Evolutionary conservation across 2,797 vertebrate species (phyloP).

Genomic region (Xerus rutilus): DNA sequence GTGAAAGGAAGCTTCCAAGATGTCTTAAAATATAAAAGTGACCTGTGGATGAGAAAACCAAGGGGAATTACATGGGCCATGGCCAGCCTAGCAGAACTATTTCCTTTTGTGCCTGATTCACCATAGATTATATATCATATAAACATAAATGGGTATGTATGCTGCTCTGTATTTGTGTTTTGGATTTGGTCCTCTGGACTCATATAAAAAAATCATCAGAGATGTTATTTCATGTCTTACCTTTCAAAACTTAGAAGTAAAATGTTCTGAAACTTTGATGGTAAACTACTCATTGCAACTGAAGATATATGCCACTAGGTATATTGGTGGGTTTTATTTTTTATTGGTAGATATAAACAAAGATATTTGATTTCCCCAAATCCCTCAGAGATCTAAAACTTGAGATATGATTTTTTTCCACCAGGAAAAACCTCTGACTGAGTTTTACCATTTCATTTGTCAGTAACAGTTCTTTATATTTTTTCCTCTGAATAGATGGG

Average conservation of each 20-base stretch:
- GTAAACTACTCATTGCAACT: neutral
- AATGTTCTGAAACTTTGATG: neutral
- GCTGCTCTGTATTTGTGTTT: neutral
- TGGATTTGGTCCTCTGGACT: neutral
- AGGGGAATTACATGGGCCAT: neutral
- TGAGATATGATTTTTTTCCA: neutral
- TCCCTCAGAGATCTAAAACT: neutral
- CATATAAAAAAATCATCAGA: neutral
- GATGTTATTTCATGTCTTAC: neutral
- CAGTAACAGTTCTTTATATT: neutral
- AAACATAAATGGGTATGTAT: neutral
- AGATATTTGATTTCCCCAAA: neutral
- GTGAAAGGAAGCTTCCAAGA: neutral
- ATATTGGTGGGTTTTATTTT: too few relatives aligned
- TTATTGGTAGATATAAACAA: neutral
- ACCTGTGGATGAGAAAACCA: neutral
- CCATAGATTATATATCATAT: neutral
- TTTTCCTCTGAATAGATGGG: constrained; percentile 25
- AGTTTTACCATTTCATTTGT: neutral
- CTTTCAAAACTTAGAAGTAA: neutral
- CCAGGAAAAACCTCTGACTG: neutral
- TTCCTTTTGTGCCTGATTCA: neutral
- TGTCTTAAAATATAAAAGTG: neutral
- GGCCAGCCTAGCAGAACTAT: rapidly evolving
- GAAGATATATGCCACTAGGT: neutral